Base-by-base conservation (phyloP, 2,113 vertebrate genomes). In the Chaetodon trifascialis region DNA sequence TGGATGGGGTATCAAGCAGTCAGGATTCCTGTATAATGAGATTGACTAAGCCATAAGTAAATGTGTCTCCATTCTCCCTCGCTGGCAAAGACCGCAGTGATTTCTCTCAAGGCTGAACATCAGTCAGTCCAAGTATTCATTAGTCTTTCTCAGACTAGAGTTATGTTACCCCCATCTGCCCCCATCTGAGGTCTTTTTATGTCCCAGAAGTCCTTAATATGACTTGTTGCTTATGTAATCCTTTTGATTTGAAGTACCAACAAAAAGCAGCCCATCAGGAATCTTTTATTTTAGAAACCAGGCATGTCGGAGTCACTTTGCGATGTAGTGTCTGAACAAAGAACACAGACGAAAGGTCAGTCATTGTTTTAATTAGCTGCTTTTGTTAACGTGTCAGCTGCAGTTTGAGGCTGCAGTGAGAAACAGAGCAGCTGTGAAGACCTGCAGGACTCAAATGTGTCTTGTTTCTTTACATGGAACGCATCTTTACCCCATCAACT, bases 91-190 rank as follows among this genome's bases (percentile, higher is more conserved):
- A 77, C 52, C 21, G 71, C 36, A 17, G 52, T 69, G 72, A 67
- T 79, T 59, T 80, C 30, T 80, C 78, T 85, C 58, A 52, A 79
- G 75, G 80, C 66, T 47, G 17, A 81, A 54, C 81, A 73, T 87
- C 73, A 78, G 55, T 83, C 75, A 83, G 42, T 40, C 75, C 62
- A 25, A 51, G 51, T 44, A 36, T 75, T 71, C 62, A 62, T 66
- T 79, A 38, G 46, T 72, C 54, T 62, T 30, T 67, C 25, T 46
- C 19, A 47, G 46, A 40, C 21, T 56, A 4, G 14, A 73, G 34
- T 54, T 55, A 69, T 66, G 17, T 79, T 73, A 34, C 59, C 51
- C 66, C 12, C 11, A 69, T 30, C 21, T 67, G 60, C 44, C 42
- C 63, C 44, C 17, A 38, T 73, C 59, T 52, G 56, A 78, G 54